Base-by-base conservation (phyloP, 2,888 invertebrate species). In the Acanthosoma haemorrhoidale region DNA sequence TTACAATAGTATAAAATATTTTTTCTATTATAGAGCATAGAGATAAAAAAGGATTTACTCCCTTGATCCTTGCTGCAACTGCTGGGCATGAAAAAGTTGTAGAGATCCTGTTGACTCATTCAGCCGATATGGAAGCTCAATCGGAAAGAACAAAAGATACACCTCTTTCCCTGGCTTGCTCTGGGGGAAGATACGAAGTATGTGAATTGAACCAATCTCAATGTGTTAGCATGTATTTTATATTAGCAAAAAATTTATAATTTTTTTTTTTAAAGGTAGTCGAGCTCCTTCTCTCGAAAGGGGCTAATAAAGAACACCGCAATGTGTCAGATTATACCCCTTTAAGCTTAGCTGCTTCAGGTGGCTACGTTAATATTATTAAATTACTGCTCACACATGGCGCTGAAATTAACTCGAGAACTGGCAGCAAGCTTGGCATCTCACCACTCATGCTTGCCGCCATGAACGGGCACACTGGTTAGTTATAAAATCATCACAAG, bases 241-340 rank as follows among this genome's bases (percentile, higher is more conserved):
- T 63, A 16, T 38, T 21, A 38, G 21, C 18, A 4, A 2, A 34
- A n/a, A 9, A 25, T 15, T 1, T n/a, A 1, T 6, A 39, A 38
- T 38, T 0, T 39, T n/a, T 34, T 13, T 72, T 69, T 70, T 72
- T 76, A 15, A 71, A 83, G 84, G 89, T 96, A 38, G 97, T 97
- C 2, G 97, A 97, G 78, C 82, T 96, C 66, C 83, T 98, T 72
- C 84, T 98, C 68, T 88, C 86, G 75, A 87, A 93, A 73, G 91
- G 91, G 75, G 96, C 97, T 66, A 97, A 98, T 82, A 98, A 97
- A 82, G 94, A 95, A 79, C 98, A 99, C 81, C 88, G 98, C 69
- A 99, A 99, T 82, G 97, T 98, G 15, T 97, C 96, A 25, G 99
- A 99, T 82, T 99, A 99, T 80, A 99, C 99, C 9, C 99, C 99